Percentiles rank a stretch among this genome's conserved stretches.
These are phyloP conservation scores for Lithobates sylvaticus DNA, from an alignment of 2,797 vertebrate genomes.

Conservation along the genomic window DNA sequence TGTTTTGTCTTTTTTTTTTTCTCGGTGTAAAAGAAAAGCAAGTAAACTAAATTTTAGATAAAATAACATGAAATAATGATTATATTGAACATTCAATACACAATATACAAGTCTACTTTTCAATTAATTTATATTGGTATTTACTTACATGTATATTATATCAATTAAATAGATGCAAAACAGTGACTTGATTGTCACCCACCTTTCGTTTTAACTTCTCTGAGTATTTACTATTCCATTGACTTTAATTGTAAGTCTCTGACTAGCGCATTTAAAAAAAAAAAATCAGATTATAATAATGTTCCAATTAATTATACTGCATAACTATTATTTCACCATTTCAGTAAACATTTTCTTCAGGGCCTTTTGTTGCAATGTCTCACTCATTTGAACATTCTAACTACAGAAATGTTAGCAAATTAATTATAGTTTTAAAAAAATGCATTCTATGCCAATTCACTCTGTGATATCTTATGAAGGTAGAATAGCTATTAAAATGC, in stretches of 20 bases:
- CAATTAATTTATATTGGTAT: conserved; percentile 4
- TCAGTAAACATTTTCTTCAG: conserved; percentile 9
- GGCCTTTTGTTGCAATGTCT: conserved; percentile 21
- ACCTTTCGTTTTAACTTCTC: neutral
- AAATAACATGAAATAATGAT: conserved; percentile 23
- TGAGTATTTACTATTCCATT: conserved; percentile 7
- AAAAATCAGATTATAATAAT: conserved; percentile 15
- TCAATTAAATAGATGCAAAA: conserved; percentile 13
- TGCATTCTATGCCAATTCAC: conserved; percentile 1
- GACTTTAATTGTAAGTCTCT: conserved; percentile 40
- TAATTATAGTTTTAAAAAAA: conserved; percentile 7
- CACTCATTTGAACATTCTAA: neutral
- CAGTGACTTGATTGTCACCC: neutral
- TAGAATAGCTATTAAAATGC: neutral
- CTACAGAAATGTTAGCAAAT: conserved; percentile 18
- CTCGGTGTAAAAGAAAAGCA: conserved; percentile 20
- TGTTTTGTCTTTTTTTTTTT: conserved; percentile 31
- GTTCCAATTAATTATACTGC: conserved; percentile 37
- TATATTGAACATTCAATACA: neutral
- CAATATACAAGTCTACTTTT: conserved; percentile 6
- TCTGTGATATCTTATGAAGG: neutral
- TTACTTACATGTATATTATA: conserved; percentile 32
- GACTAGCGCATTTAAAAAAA: neutral
- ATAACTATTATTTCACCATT: conserved; percentile 16
- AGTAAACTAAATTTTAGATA: conserved; percentile 36